Evolutionary conservation across 37 sponge, comb jelly and placozoan species (phyloP).

Genomic region (Dysidea cf. avara): DNA sequence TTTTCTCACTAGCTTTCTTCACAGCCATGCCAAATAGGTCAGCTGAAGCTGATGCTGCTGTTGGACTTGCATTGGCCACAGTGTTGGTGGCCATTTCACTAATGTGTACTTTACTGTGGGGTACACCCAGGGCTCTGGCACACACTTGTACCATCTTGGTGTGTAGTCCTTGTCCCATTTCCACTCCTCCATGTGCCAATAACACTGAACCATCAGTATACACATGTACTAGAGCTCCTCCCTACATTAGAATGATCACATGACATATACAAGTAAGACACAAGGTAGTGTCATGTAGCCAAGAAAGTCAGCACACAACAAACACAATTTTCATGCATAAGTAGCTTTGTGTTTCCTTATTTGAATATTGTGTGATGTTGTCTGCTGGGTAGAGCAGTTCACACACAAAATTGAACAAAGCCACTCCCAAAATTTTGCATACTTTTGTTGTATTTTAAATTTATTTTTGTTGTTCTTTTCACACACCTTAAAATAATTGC

Average conservation of each 20-base stretch:
- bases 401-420: too few species aligned
- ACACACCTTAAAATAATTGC: too few species aligned
- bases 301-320: too few species aligned
- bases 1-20: conserved; percentile 76
- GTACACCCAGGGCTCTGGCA: conserved; percentile 63
- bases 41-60: conserved; percentile 84
- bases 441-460: too few species aligned
- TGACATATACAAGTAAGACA: too few species aligned
- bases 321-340: too few species aligned
- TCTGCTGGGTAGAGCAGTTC: too few species aligned
- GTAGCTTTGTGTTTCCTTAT: too few species aligned
- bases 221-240: conserved; percentile 74
- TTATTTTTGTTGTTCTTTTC: too few species aligned
- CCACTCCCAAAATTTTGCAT: too few species aligned
- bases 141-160: conserved; percentile 88
- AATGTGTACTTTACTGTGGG: conserved; percentile 55
- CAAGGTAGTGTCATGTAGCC: too few species aligned
- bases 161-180: conserved; percentile 94
- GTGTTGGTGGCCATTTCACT: conserved; percentile 71
- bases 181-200: conserved; percentile 84
- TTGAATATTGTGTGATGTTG: too few species aligned
- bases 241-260: conserved; percentile 41
- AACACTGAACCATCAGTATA: conserved; percentile 84
- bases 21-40: conserved; percentile 89
- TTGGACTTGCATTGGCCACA: conserved; percentile 70